Evolutionary conservation across 2,113 vertebrate species (phyloP).

Genomic region (Dasypus novemcinctus): DNA sequence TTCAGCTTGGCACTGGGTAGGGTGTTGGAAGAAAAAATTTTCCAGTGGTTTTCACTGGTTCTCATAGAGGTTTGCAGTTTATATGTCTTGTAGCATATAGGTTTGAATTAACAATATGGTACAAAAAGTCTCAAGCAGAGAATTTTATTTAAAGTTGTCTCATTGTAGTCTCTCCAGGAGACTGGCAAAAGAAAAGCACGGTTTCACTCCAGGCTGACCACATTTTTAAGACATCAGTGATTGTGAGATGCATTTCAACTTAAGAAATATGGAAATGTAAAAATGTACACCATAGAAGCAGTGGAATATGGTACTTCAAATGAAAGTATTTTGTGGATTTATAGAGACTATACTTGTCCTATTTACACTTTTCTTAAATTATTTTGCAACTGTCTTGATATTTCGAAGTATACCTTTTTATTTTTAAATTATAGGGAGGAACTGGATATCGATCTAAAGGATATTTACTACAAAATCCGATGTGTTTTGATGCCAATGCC

Average conservation of each 20-base stretch:
- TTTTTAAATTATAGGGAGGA: slow-evolving; percentile 85
- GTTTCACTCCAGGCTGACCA: background rate
- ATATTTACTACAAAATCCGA: slow-evolving; percentile 99
- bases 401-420: background rate
- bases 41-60: background rate
- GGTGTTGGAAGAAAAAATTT: slow-evolving; percentile 5
- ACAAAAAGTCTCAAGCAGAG: background rate
- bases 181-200: slow-evolving; percentile 7
- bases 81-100: too few species aligned
- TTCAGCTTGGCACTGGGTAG: background rate
- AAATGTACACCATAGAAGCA: slow-evolving; percentile 2
- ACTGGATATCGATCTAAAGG: slow-evolving; percentile 97
- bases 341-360: background rate
- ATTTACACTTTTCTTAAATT: slow-evolving; percentile 55
- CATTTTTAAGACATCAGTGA: background rate
- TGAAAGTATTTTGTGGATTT: slow-evolving; percentile 21
- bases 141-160: slow-evolving; percentile 18
- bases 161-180: background rate
- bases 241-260: background rate
- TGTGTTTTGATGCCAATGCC: slow-evolving; percentile 99
- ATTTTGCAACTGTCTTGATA: background rate
- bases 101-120: background rate
- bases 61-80: background rate
- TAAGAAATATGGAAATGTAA: background rate
- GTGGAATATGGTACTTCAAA: slow-evolving; percentile 1